Percentiles rank a stretch among this genome's conserved stretches.
phyloP scores from a whole-genome alignment of 2,888 invertebrate genomes.

The Rosalia funebris region DNA sequence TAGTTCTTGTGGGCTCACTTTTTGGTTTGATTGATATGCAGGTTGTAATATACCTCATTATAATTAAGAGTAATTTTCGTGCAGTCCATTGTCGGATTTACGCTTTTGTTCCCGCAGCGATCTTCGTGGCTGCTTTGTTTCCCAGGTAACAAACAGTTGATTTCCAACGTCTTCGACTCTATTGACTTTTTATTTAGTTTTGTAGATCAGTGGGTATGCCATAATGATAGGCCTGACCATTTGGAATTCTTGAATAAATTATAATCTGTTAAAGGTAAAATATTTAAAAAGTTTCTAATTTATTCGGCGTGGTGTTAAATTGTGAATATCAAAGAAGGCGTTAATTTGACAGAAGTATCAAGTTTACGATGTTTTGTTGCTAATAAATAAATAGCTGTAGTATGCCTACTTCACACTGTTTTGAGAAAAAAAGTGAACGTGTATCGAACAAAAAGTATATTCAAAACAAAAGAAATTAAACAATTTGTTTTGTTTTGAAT shows the following conservation, averaged over 20 bases:
- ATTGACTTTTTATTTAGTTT: slow-evolving; percentile 15
- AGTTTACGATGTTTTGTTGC: too few species aligned
- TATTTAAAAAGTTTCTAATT: too few species aligned
- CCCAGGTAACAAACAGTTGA: not conserved
- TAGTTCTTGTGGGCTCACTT: slow-evolving; percentile 39
- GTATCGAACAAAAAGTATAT: too few species aligned
- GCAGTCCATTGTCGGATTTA: slow-evolving; percentile 29
- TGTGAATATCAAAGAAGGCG: too few species aligned
- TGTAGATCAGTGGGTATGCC: slow-evolving; percentile 11
- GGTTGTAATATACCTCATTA: slow-evolving; percentile 24
- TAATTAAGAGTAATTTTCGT: slow-evolving; percentile 34
- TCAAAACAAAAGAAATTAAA: too few species aligned
- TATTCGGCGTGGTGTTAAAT: too few species aligned
- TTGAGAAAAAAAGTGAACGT: too few species aligned
- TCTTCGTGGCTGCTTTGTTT: not conserved
- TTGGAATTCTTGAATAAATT: slow-evolving; percentile 14
- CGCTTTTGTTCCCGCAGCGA: not conserved
- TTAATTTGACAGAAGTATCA: too few species aligned
- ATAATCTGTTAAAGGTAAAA: not conserved
- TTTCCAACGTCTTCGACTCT: slow-evolving; percentile 1
- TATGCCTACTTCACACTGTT: too few species aligned
- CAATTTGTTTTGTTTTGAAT: too few species aligned
- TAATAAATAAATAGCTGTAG: too few species aligned
- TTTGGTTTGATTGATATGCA: slow-evolving; percentile 37
- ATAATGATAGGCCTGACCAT: not conserved